These are phyloP conservation scores for Enteromius radiatus DNA, from an alignment of 2,797 vertebrate species.

Conservation along the genomic window DNA sequence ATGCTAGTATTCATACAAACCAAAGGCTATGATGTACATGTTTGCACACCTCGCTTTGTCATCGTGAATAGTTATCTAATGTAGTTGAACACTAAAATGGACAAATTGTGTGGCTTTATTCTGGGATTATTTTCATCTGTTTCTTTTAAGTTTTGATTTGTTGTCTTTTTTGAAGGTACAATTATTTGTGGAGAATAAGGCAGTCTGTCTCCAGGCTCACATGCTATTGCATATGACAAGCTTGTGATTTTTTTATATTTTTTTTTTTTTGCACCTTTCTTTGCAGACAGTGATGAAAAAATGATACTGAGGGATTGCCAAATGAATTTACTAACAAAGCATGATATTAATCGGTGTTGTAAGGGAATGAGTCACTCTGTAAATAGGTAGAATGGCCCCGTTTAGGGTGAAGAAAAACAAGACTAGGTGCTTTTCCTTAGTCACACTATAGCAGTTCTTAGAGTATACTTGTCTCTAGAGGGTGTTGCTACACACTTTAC, in stretches of 20 bases:
- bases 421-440: conserved; percentile 9
- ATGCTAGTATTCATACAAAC: conserved; percentile 56
- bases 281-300: conserved; percentile 20
- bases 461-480: neutral
- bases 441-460: conserved; percentile 7
- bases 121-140: conserved; percentile 28
- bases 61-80: conserved; percentile 52
- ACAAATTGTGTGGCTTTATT: conserved; percentile 42
- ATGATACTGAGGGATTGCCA: conserved; percentile 9
- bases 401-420: neutral
- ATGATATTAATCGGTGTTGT: conserved; percentile 14
- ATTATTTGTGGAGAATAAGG: conserved; percentile 27
- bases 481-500: conserved; percentile 22
- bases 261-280: conserved; percentile 19
- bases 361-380: conserved; percentile 29
- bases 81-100: conserved; percentile 68
- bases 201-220: conserved; percentile 13
- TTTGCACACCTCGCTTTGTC: conserved; percentile 62
- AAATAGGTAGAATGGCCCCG: neutral
- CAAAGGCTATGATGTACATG: conserved; percentile 53
- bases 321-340: conserved; percentile 17
- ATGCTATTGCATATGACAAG: conserved; percentile 22
- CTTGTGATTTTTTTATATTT: neutral
- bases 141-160: neutral
- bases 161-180: conserved; percentile 47